Evolutionary conservation across 2,888 invertebrate species (phyloP), one percentile per base, ranked within the genome.

Genomic region (Hyposoter didymator): DNA sequence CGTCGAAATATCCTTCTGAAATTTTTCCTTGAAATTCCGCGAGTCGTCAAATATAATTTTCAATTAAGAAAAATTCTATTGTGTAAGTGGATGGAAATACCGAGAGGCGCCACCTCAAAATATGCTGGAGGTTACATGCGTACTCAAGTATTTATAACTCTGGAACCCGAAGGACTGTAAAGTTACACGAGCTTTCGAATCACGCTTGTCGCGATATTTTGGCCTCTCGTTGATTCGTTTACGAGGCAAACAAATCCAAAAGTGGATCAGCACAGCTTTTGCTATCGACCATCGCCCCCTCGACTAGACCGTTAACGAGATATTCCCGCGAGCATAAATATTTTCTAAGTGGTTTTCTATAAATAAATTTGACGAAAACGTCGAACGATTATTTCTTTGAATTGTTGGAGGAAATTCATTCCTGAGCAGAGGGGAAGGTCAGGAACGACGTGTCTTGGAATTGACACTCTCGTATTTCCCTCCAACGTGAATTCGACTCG

Each of bases 71-170:
- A 28, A 22, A 1, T 59, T 59, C 4, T 28, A 59, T 81, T 64
- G 49, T 45, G 62, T 72, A 72, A 83, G 84, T 67, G 72, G 69
- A 72, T 83, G 67, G 84, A 88, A 86, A 87, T 85, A 78, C 66
- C 73, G 59, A 39, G 72, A 70, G 82, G 82, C 82, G 82, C 74
- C 78, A 75, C 47, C 45, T 70, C n/a, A 67, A 79, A 79, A 62
- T 55, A 70, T 55, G 67, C 70, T 59, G 75, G 70, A 43, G 76
- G 64, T 67, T 69, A 45, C 10, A 39, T 39, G n/a, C 39, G 39
- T 59, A 52, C 22, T 32, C 19, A 78, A 59, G 84, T 89, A 89
- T 89, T 89, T 87, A 88, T 88, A 88, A 87, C 87, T 80, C 62
- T 62, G 84, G 52, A 79, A 80, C 66, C 64, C 43, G 43, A 78